Base-by-base conservation (phyloP, 2,113 vertebrate species). In the Petrocephalus microphthalmus region DNA sequence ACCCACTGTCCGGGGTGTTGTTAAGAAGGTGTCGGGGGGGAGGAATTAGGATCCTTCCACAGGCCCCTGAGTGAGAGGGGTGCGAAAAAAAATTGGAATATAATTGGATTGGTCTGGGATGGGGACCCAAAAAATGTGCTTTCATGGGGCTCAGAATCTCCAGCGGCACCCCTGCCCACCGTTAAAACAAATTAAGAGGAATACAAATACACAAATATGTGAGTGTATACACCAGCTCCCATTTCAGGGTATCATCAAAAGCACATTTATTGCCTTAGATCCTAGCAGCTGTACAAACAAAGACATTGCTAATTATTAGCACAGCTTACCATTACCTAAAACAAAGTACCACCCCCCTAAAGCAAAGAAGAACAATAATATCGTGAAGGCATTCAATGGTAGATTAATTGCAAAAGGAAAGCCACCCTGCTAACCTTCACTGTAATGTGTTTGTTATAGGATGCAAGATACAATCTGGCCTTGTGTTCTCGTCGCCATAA, bases 371-470 rank as follows among this genome's bases (percentile, higher is more conserved):
- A 93, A 93, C 90, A 93, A 93, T 92, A 93, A 93, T 92, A 86
- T 84, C 89, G 89, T 84, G 54, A 64, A 89, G 90, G 51, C 88
- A 74, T 90, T 87, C 86, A 33, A 87, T 67, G 88, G 60, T 5
- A 86, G 88, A 88, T 89, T 91, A 91, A 93, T 13, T 93, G 90
- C 89, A 84, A 93, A 88, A 92, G 91, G 92, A 94, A 94, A 85
- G 37, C 37, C 45, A 33, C 82, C 88, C 56, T 49, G 25, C 53
- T 42, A 87, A 86, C 64, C 90, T 90, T 91, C 89, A 91, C 83
- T 5, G 11, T 64, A 78, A 33, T 87, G 42, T 85, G 33, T 64
- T 90, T 74, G 64, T 89, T 92, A 88, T 91, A 89, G 89, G 90
- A 89, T 83, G 89, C 74, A 49, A 89, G 10, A 37, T 51, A 86